Base-by-base conservation (phyloP, 2,797 vertebrate species). In the Amniataba percoides region DNA sequence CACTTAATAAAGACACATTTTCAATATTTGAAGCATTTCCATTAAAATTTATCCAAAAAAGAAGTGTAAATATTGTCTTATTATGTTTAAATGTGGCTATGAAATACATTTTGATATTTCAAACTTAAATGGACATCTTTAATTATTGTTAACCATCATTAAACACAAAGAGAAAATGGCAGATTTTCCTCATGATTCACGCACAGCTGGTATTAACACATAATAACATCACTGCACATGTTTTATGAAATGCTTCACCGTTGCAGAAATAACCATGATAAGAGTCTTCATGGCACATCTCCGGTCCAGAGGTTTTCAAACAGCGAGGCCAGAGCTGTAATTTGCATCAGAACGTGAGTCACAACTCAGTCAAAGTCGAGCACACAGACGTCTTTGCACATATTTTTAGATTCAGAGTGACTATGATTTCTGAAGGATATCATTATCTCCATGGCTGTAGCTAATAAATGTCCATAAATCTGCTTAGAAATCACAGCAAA, bases 331-430 rank as follows among this genome's bases (percentile, higher is more conserved):
- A 19, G 31, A 34, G 9, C 16, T 5, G 9, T 31, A 31, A 64
- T 52, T 55, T 56, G 21, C 45, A 55, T 31, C 58, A 15, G 39
- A 43, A 45, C 27, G 27, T 63, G 58, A 69, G 40, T 59, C 31
- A 59, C 15, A 13, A 48, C 46, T 51, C 60, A 40, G 15, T 58
- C 16, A 51, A 58, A 42, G 49, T 13, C 4, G 1, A 61, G 3
- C 39, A 42, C 34, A 39, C 5, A 19, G 16, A 69, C 12, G 36
- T 34, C 23, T 36, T 31, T 23, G 14, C 43, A 67, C 51, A 51
- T 57, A 68, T 51, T 57, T 79, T 62, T 79, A 42, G 43, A 70
- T 23, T 48, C 11, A 14, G 53, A 15, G n/a, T 77, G 46, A 65
- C 40, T 46, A 7, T 36, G 9, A 19, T 34, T 39, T 70, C 34